These are phyloP conservation scores for Cirrhinus mrigala DNA, from an alignment of 2,797 vertebrate genomes.

Conservation along the genomic window DNA sequence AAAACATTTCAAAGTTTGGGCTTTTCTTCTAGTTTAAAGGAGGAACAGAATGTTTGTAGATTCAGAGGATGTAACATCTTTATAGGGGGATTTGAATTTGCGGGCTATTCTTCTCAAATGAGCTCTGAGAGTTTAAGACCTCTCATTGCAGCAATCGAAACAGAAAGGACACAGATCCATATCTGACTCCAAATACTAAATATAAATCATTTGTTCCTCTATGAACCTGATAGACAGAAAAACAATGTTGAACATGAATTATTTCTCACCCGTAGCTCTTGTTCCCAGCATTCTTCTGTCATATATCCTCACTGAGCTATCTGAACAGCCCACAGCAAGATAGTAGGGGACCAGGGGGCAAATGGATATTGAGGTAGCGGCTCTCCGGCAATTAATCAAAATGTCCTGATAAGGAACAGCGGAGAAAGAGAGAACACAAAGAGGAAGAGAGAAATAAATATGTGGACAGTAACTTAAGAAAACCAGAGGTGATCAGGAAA, in stretches of 20 bases:
- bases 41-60: too few species aligned
- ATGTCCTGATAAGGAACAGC: slow-evolving; percentile 85
- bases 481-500: slow-evolving; percentile 2
- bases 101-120: not conserved
- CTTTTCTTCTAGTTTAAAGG: not conserved
- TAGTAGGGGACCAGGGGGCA: slow-evolving; percentile 95
- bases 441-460: not conserved
- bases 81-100: not conserved
- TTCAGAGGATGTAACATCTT: not conserved
- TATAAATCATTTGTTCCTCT: not conserved
- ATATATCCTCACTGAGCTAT: slow-evolving; percentile 97
- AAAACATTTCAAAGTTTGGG: not conserved
- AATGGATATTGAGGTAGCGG: slow-evolving; percentile 96
- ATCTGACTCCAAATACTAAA: not conserved
- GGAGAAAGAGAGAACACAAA: not conserved
- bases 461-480: not conserved
- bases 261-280: slow-evolving; percentile 89
- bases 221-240: not conserved
- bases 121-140: not conserved
- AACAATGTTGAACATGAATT: not conserved
- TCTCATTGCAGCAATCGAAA: not conserved
- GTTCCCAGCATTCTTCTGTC: slow-evolving; percentile 97
- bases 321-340: slow-evolving; percentile 96
- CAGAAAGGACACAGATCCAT: not conserved
- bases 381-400: slow-evolving; percentile 96